These are phyloP conservation scores for Himalopsyche tibetana DNA, from an alignment of 2,888 invertebrate species.

Conservation along the genomic window DNA sequence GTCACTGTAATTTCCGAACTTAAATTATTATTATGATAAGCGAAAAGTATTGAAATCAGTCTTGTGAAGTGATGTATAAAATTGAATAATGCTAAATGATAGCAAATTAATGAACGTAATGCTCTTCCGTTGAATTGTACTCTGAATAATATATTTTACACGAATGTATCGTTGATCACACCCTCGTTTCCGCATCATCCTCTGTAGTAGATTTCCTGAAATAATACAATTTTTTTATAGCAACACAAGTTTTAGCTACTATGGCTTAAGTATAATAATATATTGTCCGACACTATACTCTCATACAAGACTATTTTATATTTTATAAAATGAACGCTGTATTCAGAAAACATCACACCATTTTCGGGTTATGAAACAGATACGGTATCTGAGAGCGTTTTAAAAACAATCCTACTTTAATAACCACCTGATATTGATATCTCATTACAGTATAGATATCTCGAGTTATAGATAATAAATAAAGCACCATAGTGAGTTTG, in stretches of 20 bases:
- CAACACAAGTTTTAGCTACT: conserved; percentile 45
- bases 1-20: conserved; percentile 10
- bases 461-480: too few species aligned
- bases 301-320: too few species aligned
- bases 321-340: too few species aligned
- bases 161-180: conserved; percentile 67
- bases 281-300: too few species aligned
- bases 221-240: conserved; percentile 60
- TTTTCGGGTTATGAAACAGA: too few species aligned
- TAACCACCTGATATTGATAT: too few species aligned
- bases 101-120: not conserved
- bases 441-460: too few species aligned
- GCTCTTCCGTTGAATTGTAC: conserved; percentile 48
- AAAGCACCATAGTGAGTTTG: too few species aligned
- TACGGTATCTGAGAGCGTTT: too few species aligned
- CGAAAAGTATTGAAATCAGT: conserved; percentile 48
- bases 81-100: conserved; percentile 17
- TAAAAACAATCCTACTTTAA: too few species aligned
- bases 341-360: too few species aligned
- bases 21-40: conserved; percentile 44
- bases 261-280: not conserved
- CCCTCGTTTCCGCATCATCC: conserved; percentile 76
- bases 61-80: conserved; percentile 32
- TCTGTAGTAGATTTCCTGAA: conserved; percentile 78
- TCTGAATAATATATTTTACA: conserved; percentile 50